Conservation (phyloP, 2,797 vertebrate species). For the Allobates femoralis region DNA sequence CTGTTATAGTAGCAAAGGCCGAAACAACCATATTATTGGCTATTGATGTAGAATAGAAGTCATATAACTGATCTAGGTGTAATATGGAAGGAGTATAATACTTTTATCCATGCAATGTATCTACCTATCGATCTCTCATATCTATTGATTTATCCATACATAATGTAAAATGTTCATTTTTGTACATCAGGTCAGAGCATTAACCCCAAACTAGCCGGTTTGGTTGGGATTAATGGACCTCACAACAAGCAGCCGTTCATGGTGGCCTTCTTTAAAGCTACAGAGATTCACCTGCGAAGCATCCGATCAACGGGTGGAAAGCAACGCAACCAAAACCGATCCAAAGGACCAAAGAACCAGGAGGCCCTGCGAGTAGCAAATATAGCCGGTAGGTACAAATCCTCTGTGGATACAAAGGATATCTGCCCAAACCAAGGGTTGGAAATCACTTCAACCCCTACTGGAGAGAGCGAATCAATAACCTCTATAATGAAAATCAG, state of each 20-base stretch:
- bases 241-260: conserved; percentile 99
- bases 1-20: too few relatives aligned
- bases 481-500: not conserved
- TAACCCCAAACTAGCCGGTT: conserved; percentile 90
- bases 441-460: not conserved
- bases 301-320: conserved; percentile 86
- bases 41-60: too few relatives aligned
- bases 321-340: conserved; percentile 89
- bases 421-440: not conserved
- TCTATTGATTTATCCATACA: not conserved
- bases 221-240: conserved; percentile 90
- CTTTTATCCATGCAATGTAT: not conserved
- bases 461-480: not conserved
- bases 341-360: conserved; percentile 89
- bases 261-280: conserved; percentile 98
- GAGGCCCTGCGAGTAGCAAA: conserved; percentile 90
- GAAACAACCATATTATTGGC: too few relatives aligned
- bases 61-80: too few relatives aligned
- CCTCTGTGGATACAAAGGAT: not conserved
- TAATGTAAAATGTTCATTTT: not conserved
- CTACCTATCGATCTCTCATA: not conserved
- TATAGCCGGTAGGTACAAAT: conserved; percentile 82
- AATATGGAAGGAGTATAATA: too few relatives aligned
- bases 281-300: conserved; percentile 93
- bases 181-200: conserved; percentile 86